These are phyloP conservation scores for Cryptocephalus moraei DNA, from an alignment of 2,888 invertebrate species.

Conservation along the genomic window DNA sequence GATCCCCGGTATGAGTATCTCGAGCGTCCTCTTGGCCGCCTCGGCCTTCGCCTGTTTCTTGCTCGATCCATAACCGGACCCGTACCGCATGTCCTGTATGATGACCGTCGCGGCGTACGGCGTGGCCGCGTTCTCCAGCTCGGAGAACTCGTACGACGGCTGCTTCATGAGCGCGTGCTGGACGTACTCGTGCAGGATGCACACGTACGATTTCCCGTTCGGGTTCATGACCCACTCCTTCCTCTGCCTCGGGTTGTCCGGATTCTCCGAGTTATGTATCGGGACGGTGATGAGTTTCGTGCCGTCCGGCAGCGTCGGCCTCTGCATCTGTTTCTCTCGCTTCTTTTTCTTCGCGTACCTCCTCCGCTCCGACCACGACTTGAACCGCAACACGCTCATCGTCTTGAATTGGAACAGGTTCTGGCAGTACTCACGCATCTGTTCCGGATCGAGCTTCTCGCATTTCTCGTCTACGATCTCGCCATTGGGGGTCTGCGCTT, in stretches of 20 bases:
- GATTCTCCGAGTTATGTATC: constrained; percentile 32
- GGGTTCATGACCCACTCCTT: constrained; percentile 97
- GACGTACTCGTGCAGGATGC: constrained; percentile 95
- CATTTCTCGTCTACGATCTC: constrained; percentile 79
- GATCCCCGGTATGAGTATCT: constrained; percentile 89
- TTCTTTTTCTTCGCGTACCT: constrained; percentile 76
- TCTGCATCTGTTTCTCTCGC: constrained; percentile 64
- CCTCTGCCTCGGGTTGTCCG: constrained; percentile 34
- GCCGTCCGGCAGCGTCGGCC: constrained; percentile 75
- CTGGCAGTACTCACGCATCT: constrained; percentile 76
- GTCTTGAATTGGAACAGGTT: constrained; percentile 78
- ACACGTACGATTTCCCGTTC: constrained; percentile 89
- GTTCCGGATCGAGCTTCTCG: constrained; percentile 61
- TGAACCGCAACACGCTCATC: constrained; percentile 71
- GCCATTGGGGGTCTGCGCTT: constrained; percentile 51
- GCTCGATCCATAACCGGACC: constrained; percentile 86
- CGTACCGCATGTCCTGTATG: constrained; percentile 88
- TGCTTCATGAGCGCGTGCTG: constrained; percentile 90
- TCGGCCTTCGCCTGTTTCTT: constrained; percentile 94
- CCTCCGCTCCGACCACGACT: constrained; percentile 86
- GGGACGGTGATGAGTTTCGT: constrained; percentile 91
- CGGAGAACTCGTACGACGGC: constrained; percentile 85
- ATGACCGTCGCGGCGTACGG: constrained; percentile 91
- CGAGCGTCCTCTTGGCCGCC: constrained; percentile 81
- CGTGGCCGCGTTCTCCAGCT: constrained; percentile 84